These are phyloP conservation scores for Drosophila punjabiensis DNA, from an alignment of 1,140 invertebrate genomes.

Conservation along the genomic window DNA sequence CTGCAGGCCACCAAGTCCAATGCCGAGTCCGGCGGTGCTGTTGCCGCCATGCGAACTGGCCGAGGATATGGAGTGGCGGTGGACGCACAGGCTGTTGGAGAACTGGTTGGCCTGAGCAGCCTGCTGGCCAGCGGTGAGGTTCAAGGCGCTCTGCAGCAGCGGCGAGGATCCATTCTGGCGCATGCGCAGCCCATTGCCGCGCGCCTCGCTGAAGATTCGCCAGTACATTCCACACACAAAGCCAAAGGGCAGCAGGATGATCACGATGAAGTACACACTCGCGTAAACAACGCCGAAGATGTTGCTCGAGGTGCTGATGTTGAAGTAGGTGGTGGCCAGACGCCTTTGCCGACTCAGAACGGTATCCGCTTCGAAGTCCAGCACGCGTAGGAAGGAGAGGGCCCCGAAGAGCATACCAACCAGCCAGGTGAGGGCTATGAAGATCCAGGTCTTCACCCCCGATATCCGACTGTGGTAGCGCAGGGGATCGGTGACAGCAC, in stretches of 20 bases:
- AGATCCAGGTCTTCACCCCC: slow-evolving; percentile 89
- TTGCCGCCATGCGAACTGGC: slow-evolving; percentile 75
- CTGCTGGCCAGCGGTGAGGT: slow-evolving; percentile 79
- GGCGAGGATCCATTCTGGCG: slow-evolving; percentile 88
- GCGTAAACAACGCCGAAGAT: slow-evolving; percentile 81
- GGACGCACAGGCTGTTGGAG: slow-evolving; percentile 72
- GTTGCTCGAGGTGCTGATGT: slow-evolving; percentile 65
- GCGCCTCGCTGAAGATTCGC: slow-evolving; percentile 90
- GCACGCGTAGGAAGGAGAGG: slow-evolving; percentile 84
- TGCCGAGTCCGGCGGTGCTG: slow-evolving; percentile 32
- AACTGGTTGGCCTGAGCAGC: slow-evolving; percentile 84
- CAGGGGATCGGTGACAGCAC: slow-evolving; percentile 94
- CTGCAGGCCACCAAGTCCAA: slow-evolving; percentile 63
- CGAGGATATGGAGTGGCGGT: slow-evolving; percentile 76
- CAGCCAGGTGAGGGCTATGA: slow-evolving; percentile 90
- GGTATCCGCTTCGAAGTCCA: slow-evolving; percentile 73
- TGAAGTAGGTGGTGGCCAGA: slow-evolving; percentile 69
- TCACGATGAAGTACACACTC: slow-evolving; percentile 86
- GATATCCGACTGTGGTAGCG: slow-evolving; percentile 93
- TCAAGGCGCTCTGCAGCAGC: slow-evolving; percentile 85
- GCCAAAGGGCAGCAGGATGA: slow-evolving; percentile 89
- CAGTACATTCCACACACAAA: slow-evolving; percentile 90
- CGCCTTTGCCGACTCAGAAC: slow-evolving; percentile 62
- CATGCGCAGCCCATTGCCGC: slow-evolving; percentile 89
- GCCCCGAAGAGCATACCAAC: slow-evolving; percentile 87